Evolutionary conservation across 1,140 invertebrate genomes (phyloP).

Genomic region (Achatina immaculata): DNA sequence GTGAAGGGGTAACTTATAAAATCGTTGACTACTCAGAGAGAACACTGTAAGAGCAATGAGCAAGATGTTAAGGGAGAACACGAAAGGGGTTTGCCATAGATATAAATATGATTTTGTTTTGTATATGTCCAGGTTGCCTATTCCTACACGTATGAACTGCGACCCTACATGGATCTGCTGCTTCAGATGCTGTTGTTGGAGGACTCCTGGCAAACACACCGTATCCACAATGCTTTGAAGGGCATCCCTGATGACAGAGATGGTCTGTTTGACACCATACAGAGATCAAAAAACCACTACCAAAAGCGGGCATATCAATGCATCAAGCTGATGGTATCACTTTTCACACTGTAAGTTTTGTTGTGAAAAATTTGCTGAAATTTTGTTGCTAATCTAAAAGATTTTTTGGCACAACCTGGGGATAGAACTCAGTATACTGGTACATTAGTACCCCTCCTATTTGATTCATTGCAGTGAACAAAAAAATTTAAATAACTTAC

Average conservation of each 20-base stretch:
- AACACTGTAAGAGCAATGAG: no score
- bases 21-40: no score
- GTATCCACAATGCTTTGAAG: slow-evolving; percentile 92
- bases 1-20: no score
- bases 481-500: no score
- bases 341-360: slow-evolving; percentile 78
- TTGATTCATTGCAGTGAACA: no score
- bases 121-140: slow-evolving; percentile 79
- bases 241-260: slow-evolving; percentile 92
- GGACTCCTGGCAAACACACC: slow-evolving; percentile 95
- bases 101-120: no score
- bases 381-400: not conserved
- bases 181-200: slow-evolving; percentile 89
- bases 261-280: slow-evolving; percentile 93
- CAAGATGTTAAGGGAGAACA: no score
- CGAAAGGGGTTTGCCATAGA: no score
- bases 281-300: slow-evolving; percentile 91
- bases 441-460: no score
- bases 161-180: slow-evolving; percentile 91
- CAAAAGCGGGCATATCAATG: slow-evolving; percentile 97
- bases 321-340: slow-evolving; percentile 92
- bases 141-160: slow-evolving; percentile 93
- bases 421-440: no score
- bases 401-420: not conserved
- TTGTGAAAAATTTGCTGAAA: not conserved